Base-by-base conservation (phyloP, 2,888 invertebrate genomes). In the Drosophila kanekoi region DNA sequence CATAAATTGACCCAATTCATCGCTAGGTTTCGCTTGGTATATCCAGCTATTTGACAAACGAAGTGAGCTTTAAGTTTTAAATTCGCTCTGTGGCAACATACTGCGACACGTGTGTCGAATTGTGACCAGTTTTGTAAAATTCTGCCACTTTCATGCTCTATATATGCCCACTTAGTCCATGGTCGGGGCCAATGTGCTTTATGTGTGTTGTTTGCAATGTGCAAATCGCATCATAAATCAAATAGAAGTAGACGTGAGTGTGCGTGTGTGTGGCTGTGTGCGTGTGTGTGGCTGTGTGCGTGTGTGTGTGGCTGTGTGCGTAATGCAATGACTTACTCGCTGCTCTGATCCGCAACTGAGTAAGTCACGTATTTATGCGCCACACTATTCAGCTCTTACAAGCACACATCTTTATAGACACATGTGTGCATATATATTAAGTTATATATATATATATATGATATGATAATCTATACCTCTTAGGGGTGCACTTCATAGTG, bases 201-300 rank as follows among this genome's bases (percentile, higher is more conserved):
- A 54, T 49, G 32, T 10, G 20, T 41, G 28, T 37, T 47, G 10
- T 20, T 43, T 40, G 38, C 44, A 47, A 47, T 52, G 51, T 52
- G 62, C 41, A 70, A 60, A 56, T 72, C 51, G 48, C 56, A 66
- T 53, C 75, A 66, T 74, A 66, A 72, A 74, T 74, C 60, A 73
- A 28, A 18, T n/a, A 48, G 20, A 13, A 53, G 16, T 28, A 16
- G 4, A 14, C 11, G 11, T 16, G 11, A 14, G 38, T 40, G 38
- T 8, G 38, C 0, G 16, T 38, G 16, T 18, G 48, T 18, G 35
- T 38, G n/a, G n/a, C n/a, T n/a, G n/a, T n/a, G n/a, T n/a, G n/a
- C n/a, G n/a, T n/a, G n/a, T n/a, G n/a, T n/a, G n/a, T n/a, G n/a
- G n/a, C n/a, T n/a, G 4, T 14, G 11, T 23, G 20, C n/a, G 18